A percentile compares a stretch with the other conserved stretches of the same genome.
Conservation (phyloP, 1,140 invertebrate genomes). For the Aphelenchoides avenae region DNA sequence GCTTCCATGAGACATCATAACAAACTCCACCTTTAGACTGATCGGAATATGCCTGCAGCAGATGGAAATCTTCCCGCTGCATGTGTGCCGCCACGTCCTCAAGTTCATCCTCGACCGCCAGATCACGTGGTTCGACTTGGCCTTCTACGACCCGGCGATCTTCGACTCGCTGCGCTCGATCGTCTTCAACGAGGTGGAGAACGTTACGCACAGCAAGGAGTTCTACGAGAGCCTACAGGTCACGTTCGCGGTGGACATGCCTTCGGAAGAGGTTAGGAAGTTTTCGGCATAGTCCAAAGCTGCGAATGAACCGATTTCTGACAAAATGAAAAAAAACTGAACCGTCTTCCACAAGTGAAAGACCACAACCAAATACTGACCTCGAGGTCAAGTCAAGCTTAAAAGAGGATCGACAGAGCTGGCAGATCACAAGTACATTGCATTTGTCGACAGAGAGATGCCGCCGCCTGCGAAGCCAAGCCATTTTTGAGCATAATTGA, state of each 20-base stretch:
- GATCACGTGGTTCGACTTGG: conserved; percentile 90
- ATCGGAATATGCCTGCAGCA: conserved; percentile 92
- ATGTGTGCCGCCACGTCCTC: conserved; percentile 91
- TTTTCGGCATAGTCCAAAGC: conserved; percentile 81
- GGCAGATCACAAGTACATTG: conserved; percentile 69
- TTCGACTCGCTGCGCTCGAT: conserved; percentile 93
- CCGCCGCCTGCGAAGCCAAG: too few species aligned
- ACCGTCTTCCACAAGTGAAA: too few species aligned
- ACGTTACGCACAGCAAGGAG: conserved; percentile 72
- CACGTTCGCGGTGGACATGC: conserved; percentile 73
- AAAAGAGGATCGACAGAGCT: too few species aligned
- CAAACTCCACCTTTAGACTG: conserved; percentile 66
- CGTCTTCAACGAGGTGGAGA: conserved; percentile 72
- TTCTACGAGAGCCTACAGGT: conserved; percentile 70
- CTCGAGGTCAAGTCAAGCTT: too few species aligned
- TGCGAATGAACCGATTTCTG: conserved; percentile 90
- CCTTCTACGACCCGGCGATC: conserved; percentile 94
- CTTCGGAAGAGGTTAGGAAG: conserved; percentile 65
- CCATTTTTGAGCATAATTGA: too few species aligned
- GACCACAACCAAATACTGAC: too few species aligned
- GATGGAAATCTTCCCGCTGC: conserved; percentile 95
- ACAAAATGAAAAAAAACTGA: too few species aligned
- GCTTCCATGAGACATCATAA: not conserved
- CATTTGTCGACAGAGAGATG: conserved; percentile 78
- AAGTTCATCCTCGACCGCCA: conserved; percentile 87